Conservation (phyloP, 2,797 vertebrate genomes). For the Toxotes lorentzi region DNA sequence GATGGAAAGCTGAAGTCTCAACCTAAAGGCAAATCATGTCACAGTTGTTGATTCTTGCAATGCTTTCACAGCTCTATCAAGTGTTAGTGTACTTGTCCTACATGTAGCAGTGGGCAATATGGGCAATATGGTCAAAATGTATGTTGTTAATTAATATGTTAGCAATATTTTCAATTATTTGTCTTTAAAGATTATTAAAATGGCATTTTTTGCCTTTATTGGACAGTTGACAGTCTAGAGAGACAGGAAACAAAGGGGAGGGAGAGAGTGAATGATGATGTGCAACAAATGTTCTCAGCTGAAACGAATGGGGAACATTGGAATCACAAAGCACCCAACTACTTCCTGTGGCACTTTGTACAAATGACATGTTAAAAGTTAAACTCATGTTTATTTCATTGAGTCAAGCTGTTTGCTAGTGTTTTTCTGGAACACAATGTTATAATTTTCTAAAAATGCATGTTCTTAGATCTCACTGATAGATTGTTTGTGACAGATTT, state of each 20-base stretch:
- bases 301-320: background rate
- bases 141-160: background rate
- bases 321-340: constrained; percentile 1
- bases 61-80: background rate
- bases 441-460: background rate
- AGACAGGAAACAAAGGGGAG: background rate
- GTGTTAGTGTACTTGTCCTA: background rate
- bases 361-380: constrained; percentile 22
- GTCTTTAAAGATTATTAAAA: background rate
- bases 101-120: background rate
- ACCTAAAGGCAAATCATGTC: background rate
- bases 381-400: constrained; percentile 8
- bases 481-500: constrained; percentile 7
- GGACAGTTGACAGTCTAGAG: background rate
- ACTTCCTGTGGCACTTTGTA: constrained; percentile 18
- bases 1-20: background rate
- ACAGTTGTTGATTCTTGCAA: background rate
- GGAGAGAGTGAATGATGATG: background rate
- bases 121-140: background rate
- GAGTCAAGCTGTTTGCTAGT: background rate
- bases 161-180: background rate
- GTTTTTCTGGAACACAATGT: constrained; percentile 1
- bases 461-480: background rate
- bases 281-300: constrained; percentile 14
- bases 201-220: background rate